Evolutionary conservation across 1,140 invertebrate genomes (phyloP).

Genomic region (Drosophila mayri): DNA sequence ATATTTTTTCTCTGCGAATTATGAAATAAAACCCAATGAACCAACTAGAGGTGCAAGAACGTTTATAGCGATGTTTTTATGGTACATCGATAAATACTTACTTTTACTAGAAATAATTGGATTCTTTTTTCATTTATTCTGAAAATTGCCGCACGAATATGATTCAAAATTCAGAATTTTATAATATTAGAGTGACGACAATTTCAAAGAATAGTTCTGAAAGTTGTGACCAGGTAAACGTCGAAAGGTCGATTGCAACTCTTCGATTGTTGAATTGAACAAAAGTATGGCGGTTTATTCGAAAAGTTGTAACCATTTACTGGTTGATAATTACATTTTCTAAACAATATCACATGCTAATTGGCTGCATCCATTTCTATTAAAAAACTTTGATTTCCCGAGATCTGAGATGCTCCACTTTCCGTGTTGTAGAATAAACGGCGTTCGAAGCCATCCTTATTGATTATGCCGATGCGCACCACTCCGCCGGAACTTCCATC

Average conservation of each 20-base stretch:
- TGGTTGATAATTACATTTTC: background rate
- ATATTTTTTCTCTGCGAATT: constrained; percentile 19
- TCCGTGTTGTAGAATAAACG: constrained; percentile 87
- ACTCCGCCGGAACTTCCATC: constrained; percentile 98
- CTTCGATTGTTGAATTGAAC: background rate
- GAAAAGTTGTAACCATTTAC: background rate
- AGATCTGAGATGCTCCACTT: constrained; percentile 51
- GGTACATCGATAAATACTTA: background rate
- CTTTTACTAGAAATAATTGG: background rate
- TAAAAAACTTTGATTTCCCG: constrained; percentile 53
- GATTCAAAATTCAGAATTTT: background rate
- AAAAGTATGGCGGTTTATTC: background rate
- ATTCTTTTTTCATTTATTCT: background rate
- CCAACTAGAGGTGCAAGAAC: background rate
- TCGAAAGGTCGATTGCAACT: background rate
- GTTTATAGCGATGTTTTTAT: background rate
- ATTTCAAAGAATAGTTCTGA: background rate
- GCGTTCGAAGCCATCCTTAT: constrained; percentile 93
- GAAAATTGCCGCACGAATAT: background rate
- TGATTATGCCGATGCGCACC: constrained; percentile 95
- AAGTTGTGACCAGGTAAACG: background rate
- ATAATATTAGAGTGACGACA: background rate
- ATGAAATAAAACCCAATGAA: constrained; percentile 30
- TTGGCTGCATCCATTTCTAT: constrained; percentile 16
- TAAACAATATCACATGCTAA: background rate